phyloP scores from a whole-genome alignment of 2,888 invertebrate genomes.

The Parelbella ahira region DNA sequence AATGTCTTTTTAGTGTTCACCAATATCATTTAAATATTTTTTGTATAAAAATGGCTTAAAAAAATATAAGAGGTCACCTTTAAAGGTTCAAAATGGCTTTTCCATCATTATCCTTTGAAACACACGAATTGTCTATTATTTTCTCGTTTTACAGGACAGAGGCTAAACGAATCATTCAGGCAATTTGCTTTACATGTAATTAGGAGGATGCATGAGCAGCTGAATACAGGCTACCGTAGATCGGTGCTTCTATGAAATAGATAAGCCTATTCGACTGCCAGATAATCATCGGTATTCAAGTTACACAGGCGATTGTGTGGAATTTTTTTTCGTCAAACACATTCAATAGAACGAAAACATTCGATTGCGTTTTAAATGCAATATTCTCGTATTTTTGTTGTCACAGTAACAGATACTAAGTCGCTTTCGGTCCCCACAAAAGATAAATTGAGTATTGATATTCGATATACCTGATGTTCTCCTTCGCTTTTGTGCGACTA shows the following conservation, averaged over 20 bases:
- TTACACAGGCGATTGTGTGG: slow-evolving; percentile 69
- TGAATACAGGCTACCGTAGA: slow-evolving; percentile 58
- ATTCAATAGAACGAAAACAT: slow-evolving; percentile 57
- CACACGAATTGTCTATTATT: too few species aligned
- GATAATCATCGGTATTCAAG: slow-evolving; percentile 77
- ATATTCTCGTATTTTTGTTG: slow-evolving; percentile 56
- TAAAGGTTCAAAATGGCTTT: too few species aligned
- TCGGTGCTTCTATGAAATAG: slow-evolving; percentile 63
- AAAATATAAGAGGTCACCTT: too few species aligned
- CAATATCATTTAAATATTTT: too few species aligned
- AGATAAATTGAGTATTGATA: slow-evolving; percentile 73
- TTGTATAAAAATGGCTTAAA: too few species aligned
- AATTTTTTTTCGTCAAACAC: slow-evolving; percentile 51
- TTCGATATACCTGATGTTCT: slow-evolving; percentile 71
- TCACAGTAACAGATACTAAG: slow-evolving; percentile 65
- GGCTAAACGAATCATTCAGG: too few species aligned
- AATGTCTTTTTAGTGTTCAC: too few species aligned
- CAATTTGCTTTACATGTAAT: slow-evolving; percentile 42
- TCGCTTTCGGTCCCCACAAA: slow-evolving; percentile 58
- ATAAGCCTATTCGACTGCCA: slow-evolving; percentile 62
- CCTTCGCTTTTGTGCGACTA: slow-evolving; percentile 44
- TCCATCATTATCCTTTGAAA: too few species aligned
- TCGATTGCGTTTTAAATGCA: slow-evolving; percentile 71
- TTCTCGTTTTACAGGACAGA: too few species aligned
- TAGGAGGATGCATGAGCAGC: slow-evolving; percentile 63